Base-by-base conservation (phyloP, 2,888 invertebrate genomes). In the Platycheirus albimanus region DNA sequence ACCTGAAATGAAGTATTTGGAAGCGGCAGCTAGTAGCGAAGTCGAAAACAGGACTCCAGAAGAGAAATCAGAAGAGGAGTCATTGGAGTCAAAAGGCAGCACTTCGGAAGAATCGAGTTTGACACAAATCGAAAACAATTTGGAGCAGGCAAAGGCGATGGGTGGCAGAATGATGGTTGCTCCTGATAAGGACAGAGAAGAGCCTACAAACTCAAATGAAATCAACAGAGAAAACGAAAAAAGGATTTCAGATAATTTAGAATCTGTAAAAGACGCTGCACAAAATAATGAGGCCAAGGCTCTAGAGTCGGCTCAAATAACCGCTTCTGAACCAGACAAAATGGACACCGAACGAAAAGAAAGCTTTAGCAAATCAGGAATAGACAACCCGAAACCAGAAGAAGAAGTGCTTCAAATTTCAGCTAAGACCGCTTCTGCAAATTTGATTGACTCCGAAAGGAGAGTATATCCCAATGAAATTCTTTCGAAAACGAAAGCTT, bases 101-200 rank as follows among this genome's bases (percentile, higher is more conserved):
- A 69, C 72, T 56, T 83, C 81, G 1, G 81, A 54, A 2, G 81
- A 83, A 15, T 83, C 81, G 17, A 67, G 67, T 67, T 71, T 7
- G 1, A 77, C 80, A 8, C 66, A 81, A 71, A 81, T 81, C 19
- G 80, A 81, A 66, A 81, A 76, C 47, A 13, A 47, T 38, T 13
- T 52, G 3, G 52, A 52, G 5, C 38, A 11, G 15, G 8, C 13
- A 10, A 10, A 24, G 19, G 8, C 36, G 10, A n/a, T 20, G 3
- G 3, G 1, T 1, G 15, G 11, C 0, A 11, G 0, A 7, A 2
- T 28, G 24, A 24, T 3, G 10, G 2, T 11, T 17, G 13, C 1
- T 5, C n/a, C 17, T 17, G 33, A 33, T 1, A 15, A 63, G 20
- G 51, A 43, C 10, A 8, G 8, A 36, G 3, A 33, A 19, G 11